Evolutionary conservation across 2,888 invertebrate species (phyloP).

Genomic region (Drosophila dives): DNA sequence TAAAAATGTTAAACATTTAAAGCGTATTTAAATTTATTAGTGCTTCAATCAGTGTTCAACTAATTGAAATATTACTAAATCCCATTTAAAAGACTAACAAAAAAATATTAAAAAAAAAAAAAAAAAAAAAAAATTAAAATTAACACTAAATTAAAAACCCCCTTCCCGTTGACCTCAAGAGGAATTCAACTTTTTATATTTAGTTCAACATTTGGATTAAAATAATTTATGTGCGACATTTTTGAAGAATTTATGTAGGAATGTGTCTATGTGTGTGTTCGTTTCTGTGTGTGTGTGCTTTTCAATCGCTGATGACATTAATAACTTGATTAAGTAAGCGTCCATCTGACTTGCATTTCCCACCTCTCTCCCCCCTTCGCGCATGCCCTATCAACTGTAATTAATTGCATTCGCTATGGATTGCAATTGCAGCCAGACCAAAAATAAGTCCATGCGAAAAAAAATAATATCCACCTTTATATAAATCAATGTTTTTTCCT

Average conservation of each 20-base stretch:
- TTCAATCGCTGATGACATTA: constrained; percentile 54
- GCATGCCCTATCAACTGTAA: constrained; percentile 31
- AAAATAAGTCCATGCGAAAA: constrained; percentile 18
- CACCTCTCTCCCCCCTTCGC: not conserved
- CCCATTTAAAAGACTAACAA: not conserved
- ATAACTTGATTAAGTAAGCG: constrained; percentile 63
- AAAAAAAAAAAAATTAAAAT: not conserved
- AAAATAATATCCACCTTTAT: constrained; percentile 19
- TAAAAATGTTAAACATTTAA: constrained; percentile 17
- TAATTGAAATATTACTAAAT: constrained; percentile 16
- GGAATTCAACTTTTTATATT: constrained; percentile 45
- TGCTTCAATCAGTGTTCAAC: constrained; percentile 27
- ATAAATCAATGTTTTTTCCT: constrained; percentile 40
- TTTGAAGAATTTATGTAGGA: constrained; percentile 18
- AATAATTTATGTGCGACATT: constrained; percentile 45
- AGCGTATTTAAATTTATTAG: constrained; percentile 13
- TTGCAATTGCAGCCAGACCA: constrained; percentile 33
- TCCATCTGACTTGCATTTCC: not conserved
- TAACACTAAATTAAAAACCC: constrained; percentile 1
- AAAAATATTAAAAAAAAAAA: not conserved
- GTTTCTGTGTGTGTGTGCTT: constrained; percentile 22
- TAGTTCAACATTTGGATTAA: constrained; percentile 42
- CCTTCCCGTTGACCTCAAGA: constrained; percentile 43
- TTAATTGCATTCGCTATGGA: constrained; percentile 60
- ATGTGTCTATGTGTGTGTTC: not conserved